Base-by-base conservation (phyloP, 2,888 invertebrate genomes). In the Andrena praecox region DNA sequence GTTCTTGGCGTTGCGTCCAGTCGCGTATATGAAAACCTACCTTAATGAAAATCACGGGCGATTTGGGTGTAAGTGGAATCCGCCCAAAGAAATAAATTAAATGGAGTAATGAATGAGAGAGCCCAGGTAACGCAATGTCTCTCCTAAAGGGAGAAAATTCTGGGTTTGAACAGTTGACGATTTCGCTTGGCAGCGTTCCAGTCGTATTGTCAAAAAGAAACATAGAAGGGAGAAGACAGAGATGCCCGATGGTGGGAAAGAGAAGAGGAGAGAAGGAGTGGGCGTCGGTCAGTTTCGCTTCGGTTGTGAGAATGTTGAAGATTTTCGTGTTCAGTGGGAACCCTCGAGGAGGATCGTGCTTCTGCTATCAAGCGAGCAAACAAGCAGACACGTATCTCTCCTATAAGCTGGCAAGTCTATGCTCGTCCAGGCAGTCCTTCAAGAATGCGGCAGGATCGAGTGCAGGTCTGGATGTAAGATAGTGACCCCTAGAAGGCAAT, bases 181-280 rank as follows among this genome's bases (percentile, higher is more conserved):
- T 80, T 79, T 79, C 72, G 68, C 75, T 84, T 84, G 86, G 85
- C 85, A 70, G 20, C 54, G 56, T 50, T 84, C 86, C 86, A 82
- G 76, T 16, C 66, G 68, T 71, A 56, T 78, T 84, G 82, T 80
- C 76, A 67, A 69, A 70, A 54, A 81, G 59, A 66, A 33, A 52
- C 60, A 60, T 35, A 71, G 73, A 80, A 50, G 56, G 50, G 33
- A 16, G 62, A 42, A 60, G 48, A 64, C 20, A 71, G 68, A 66
- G 50, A 33, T 24, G 33, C 8, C 56, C 2, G 52, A 8, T 16
- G 62, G n/a, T 66, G 29, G n/a, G 12, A 56, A 69, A 52, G 59
- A 70, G 52, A 56, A 64, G 66, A 72, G 70, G 27, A 62, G 77
- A 72, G 16, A 24, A 67, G 62, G 76, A 83, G 83, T 80, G 85